A percentile compares a stretch with the other conserved stretches of the same genome.
These are phyloP conservation scores for Anthonomus grandis DNA, from an alignment of 1,140 invertebrate species.

Conservation along the genomic window DNA sequence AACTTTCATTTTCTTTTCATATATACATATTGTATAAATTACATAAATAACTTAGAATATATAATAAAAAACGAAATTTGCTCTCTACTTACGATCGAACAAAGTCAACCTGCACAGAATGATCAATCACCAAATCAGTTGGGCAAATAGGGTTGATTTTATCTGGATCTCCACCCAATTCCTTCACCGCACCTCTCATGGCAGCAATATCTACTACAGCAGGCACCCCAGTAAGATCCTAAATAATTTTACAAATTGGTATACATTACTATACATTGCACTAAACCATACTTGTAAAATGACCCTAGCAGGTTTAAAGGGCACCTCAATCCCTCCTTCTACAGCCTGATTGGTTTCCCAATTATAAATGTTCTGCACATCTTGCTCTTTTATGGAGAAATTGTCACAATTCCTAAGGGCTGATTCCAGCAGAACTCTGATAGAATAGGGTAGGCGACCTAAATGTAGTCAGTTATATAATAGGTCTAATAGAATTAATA, in stretches of 20 bases:
- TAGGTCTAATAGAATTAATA: conserved; percentile 17
- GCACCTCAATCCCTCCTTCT: conserved; percentile 80
- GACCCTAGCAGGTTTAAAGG: conserved; percentile 93
- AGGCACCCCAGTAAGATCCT: conserved; percentile 96
- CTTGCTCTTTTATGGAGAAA: conserved; percentile 81
- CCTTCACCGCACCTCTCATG: conserved; percentile 93
- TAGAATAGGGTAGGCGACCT: conserved; percentile 88
- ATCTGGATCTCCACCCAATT: conserved; percentile 81
- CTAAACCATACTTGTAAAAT: conserved; percentile 77
- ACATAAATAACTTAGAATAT: too few relatives aligned
- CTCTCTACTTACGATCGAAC: conserved; percentile 76
- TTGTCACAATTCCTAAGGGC: conserved; percentile 95
- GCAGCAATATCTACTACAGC: conserved; percentile 98
- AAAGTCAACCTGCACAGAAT: conserved; percentile 97
- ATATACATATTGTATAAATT: too few relatives aligned
- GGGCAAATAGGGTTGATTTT: conserved; percentile 97
- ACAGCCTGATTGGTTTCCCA: conserved; percentile 78
- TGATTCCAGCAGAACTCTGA: conserved; percentile 91
- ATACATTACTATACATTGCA: neutral
- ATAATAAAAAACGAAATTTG: too few relatives aligned
- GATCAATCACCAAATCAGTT: conserved; percentile 96
- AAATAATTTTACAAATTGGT: conserved; percentile 8
- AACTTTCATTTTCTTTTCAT: too few relatives aligned
- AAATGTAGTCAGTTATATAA: conserved; percentile 37
- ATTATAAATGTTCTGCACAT: conserved; percentile 88